These are phyloP conservation scores for Empis stercorea DNA, from an alignment of 2,888 invertebrate species.

Conservation along the genomic window DNA sequence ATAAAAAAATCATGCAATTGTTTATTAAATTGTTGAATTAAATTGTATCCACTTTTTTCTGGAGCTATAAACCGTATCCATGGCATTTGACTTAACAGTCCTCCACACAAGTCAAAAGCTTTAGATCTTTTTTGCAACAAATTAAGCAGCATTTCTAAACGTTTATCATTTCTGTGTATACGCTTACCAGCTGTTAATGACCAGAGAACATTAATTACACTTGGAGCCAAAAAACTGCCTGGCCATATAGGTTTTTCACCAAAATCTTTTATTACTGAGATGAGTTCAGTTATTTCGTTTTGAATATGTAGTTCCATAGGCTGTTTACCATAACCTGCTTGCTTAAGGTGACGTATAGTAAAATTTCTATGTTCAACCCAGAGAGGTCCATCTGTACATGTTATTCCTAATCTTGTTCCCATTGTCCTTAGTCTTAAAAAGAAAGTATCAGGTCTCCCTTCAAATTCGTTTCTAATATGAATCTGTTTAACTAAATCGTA, in stretches of 20 bases:
- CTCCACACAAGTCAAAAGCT: constrained; percentile 44
- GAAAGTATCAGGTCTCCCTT: constrained; percentile 52
- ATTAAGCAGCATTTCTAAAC: constrained; percentile 36
- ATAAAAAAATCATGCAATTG: constrained; percentile 40
- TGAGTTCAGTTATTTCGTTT: constrained; percentile 40
- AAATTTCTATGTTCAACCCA: constrained; percentile 46
- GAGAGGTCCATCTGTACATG: constrained; percentile 43
- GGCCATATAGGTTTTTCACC: constrained; percentile 25
- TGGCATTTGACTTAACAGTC: constrained; percentile 44
- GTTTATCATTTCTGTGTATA: constrained; percentile 36
- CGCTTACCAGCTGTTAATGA: constrained; percentile 41
- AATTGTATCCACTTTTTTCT: constrained; percentile 45
- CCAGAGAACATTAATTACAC: constrained; percentile 55
- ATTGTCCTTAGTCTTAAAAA: constrained; percentile 49
- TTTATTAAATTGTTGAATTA: constrained; percentile 37
- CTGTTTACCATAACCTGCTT: constrained; percentile 43
- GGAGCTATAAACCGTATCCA: constrained; percentile 50
- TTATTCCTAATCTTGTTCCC: constrained; percentile 43
- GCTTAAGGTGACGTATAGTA: constrained; percentile 39
- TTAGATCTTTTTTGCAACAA: constrained; percentile 39
- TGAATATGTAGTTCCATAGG: constrained; percentile 42
- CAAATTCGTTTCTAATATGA: constrained; percentile 44
- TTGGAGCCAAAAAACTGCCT: constrained; percentile 38
- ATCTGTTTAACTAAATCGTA: constrained; percentile 41
- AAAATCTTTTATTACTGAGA: constrained; percentile 21